Conservation (phyloP, 2,888 invertebrate species). For the Molanna angustata region DNA sequence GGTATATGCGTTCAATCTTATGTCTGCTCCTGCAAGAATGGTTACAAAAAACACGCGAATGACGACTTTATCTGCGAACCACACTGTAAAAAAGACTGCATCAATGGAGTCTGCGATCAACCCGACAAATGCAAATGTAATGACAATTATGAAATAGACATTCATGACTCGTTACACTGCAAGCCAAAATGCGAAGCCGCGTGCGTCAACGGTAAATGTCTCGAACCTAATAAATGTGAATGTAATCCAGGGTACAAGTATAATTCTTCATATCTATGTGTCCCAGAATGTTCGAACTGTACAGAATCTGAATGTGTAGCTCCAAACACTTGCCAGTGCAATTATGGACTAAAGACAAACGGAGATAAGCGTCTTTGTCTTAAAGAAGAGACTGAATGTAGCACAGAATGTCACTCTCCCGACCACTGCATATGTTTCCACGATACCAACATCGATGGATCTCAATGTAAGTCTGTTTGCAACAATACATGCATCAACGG, state of each 20-base stretch:
- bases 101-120: constrained; percentile 38
- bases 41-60: constrained; percentile 28
- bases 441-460: constrained; percentile 22
- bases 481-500: constrained; percentile 33
- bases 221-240: constrained; percentile 37
- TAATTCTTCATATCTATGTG: background rate
- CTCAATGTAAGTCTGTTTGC: constrained; percentile 34
- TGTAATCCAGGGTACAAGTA: constrained; percentile 36
- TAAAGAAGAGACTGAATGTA: too few relatives aligned
- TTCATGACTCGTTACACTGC: constrained; percentile 19
- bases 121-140: constrained; percentile 38
- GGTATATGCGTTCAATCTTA: constrained; percentile 39
- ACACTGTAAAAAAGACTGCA: constrained; percentile 37
- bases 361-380: too few relatives aligned
- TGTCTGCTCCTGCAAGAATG: constrained; percentile 37
- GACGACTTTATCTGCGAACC: constrained; percentile 37
- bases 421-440: too few relatives aligned
- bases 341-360: too few relatives aligned
- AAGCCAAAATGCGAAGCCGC: constrained; percentile 30
- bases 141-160: constrained; percentile 31
- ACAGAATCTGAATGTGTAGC: constrained; percentile 33
- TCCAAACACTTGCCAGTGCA: background rate
- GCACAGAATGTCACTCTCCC: too few relatives aligned
- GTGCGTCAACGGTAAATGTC: constrained; percentile 35
- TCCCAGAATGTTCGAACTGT: background rate